Evolutionary conservation across 2,888 invertebrate genomes (phyloP).

Genomic region (Cacoxenus indagator): DNA sequence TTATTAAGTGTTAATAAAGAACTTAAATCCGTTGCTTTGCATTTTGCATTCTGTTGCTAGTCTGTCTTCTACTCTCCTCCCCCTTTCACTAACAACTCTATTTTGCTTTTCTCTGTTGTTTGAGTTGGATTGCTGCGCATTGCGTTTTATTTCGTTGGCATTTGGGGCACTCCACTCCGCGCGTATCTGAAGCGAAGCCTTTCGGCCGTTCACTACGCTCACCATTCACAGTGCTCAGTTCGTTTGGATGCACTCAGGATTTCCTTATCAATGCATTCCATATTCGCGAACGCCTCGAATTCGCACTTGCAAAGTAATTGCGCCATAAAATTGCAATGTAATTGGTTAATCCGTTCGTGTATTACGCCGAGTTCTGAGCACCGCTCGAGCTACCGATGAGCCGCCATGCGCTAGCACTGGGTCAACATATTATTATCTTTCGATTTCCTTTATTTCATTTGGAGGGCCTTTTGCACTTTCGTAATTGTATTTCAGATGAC

Average conservation of each 20-base stretch:
- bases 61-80: constrained; percentile 29
- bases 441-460: neutral
- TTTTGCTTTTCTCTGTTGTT: constrained; percentile 22
- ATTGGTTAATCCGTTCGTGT: constrained; percentile 68
- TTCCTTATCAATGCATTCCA: constrained; percentile 65
- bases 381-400: too few relatives aligned
- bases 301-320: constrained; percentile 60
- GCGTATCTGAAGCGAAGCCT: neutral
- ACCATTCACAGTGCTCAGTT: constrained; percentile 1
- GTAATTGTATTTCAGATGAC: neutral
- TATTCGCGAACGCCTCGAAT: constrained; percentile 49
- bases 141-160: constrained; percentile 5
- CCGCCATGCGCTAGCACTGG: neutral
- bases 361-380: neutral
- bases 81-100: neutral
- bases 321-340: constrained; percentile 67
- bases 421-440: neutral
- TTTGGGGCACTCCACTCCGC: neutral
- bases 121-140: neutral
- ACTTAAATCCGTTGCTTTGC: constrained; percentile 65
- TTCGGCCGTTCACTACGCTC: constrained; percentile 1
- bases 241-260: constrained; percentile 43
- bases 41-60: constrained; percentile 46
- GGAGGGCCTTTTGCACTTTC: neutral
- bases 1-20: constrained; percentile 70